These are phyloP conservation scores for Hofmannophila pseudospretella DNA, from an alignment of 2,888 invertebrate species.

Conservation along the genomic window DNA sequence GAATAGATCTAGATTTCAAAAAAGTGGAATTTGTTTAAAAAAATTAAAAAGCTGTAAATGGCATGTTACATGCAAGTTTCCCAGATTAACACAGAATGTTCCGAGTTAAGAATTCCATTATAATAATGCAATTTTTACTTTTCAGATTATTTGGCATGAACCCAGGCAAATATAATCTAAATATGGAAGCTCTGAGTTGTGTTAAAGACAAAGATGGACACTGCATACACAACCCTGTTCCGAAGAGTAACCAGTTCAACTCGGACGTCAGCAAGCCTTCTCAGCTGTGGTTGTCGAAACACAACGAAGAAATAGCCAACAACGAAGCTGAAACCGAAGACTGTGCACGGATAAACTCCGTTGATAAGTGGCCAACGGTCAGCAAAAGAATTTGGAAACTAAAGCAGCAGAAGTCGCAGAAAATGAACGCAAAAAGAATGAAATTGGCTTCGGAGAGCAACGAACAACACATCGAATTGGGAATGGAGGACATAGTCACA, in stretches of 20 bases:
- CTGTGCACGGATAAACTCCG: slow-evolving; percentile 53
- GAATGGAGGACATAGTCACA: slow-evolving; percentile 41
- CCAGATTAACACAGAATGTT: no score
- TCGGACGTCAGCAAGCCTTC: slow-evolving; percentile 23
- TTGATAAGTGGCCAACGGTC: slow-evolving; percentile 54
- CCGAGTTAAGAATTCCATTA: no score
- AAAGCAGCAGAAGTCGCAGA: slow-evolving; percentile 37
- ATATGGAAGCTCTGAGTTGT: slow-evolving; percentile 57
- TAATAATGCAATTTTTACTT: no score
- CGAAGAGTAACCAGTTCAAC: slow-evolving; percentile 21
- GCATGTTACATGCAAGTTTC: no score
- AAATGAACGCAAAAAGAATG: slow-evolving; percentile 45
- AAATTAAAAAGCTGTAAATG: no score
- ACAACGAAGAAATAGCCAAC: slow-evolving; percentile 28
- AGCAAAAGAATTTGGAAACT: slow-evolving; percentile 49
- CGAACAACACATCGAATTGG: slow-evolving; percentile 40
- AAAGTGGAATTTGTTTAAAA: no score
- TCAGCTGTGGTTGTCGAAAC: slow-evolving; percentile 27
- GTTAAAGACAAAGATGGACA: slow-evolving; percentile 57
- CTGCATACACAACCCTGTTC: slow-evolving; percentile 52
- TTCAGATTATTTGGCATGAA: slow-evolving; percentile 61
- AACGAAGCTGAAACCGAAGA: slow-evolving; percentile 41
- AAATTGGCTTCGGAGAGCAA: slow-evolving; percentile 40
- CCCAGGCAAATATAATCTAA: slow-evolving; percentile 59
- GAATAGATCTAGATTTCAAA: no score